Evolutionary conservation across 2,797 vertebrate genomes (phyloP).

Genomic region (Coregonus sp.): DNA sequence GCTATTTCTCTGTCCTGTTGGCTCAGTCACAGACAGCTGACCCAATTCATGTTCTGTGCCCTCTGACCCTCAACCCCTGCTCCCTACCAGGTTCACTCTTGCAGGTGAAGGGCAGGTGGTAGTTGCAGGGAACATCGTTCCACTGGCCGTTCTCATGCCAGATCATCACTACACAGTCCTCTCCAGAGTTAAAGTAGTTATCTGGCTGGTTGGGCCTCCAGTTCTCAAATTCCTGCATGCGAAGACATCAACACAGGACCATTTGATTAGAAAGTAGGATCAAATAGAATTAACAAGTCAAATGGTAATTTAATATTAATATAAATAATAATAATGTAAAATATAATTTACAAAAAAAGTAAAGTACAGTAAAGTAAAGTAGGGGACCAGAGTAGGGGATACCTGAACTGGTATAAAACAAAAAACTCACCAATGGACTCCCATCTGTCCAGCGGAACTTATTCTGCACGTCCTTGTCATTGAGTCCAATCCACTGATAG

Average conservation of each 20-base stretch:
- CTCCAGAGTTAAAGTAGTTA: conserved; percentile 87
- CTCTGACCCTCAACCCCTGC: not conserved
- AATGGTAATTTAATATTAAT: not conserved
- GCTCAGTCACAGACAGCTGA: not conserved
- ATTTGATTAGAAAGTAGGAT: too few relatives aligned
- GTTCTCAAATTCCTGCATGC: conserved; percentile 85
- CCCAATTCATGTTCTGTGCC: not conserved
- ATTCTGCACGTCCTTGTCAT: conserved; percentile 86
- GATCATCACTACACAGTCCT: conserved; percentile 96
- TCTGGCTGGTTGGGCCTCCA: conserved; percentile 94
- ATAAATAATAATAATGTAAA: too few relatives aligned
- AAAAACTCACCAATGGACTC: conserved; percentile 83
- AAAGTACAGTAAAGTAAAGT: not conserved
- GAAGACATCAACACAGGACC: not conserved
- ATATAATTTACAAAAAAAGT: too few relatives aligned
- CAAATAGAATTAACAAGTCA: too few relatives aligned
- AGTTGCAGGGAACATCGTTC: conserved; percentile 95
- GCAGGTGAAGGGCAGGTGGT: conserved; percentile 95
- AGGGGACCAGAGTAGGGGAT: not conserved
- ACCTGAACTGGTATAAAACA: not conserved
- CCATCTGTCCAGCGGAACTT: conserved; percentile 94
- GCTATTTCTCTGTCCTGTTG: not conserved
- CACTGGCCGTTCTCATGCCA: conserved; percentile 92
- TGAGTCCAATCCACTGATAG: conserved; percentile 97
- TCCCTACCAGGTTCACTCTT: conserved; percentile 87